Base-by-base conservation (phyloP, 2,888 invertebrate genomes). In the Serrognathus titanus region DNA sequence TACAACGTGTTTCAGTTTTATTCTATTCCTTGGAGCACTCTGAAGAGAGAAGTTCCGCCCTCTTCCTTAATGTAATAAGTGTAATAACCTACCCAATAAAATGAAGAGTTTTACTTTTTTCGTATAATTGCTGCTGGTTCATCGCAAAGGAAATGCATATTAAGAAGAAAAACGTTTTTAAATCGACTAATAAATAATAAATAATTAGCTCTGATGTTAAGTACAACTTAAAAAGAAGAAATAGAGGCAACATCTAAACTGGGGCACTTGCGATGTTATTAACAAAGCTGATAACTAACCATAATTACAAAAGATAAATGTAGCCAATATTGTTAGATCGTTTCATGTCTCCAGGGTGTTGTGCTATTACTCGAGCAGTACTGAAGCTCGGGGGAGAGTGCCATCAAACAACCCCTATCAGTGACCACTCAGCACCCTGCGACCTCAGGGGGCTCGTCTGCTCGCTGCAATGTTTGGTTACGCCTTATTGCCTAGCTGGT, bases 391-490 rank as follows among this genome's bases (percentile, higher is more conserved):
- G 55, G 59, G 58, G 58, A 54, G 41, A 46, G 55, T 54, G 51
- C 55, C 60, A 57, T 62, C 59, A 59, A 59, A 59, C 61, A 63
- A 64, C 65, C 65, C 65, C 65, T 64, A 65, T 65, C 64, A 60
- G 70, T 73, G 74, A 72, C 74, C 73, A 73, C 71, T 75, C 75
- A 74, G 73, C 74, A 73, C 71, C 72, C 71, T 62, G 62, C 57
- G 61, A 68, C 70, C 73, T 63, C 71, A 61, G 63, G 74, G 74
- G 75, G 65, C 72, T 74, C 73, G 70, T 75, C 69, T 69, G 65
- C 68, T 69, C 67, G 57, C 68, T 69, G 71, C 68, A 67, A 72
- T 75, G 75, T 76, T 76, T 76, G 75, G 75, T 75, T 75, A 76
- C 75, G 74, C 75, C 75, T 74, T 75, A 75, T 75, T 75, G 72